phyloP scores from a whole-genome alignment of 2,113 vertebrate genomes.

The Rhinoderma darwinii region DNA sequence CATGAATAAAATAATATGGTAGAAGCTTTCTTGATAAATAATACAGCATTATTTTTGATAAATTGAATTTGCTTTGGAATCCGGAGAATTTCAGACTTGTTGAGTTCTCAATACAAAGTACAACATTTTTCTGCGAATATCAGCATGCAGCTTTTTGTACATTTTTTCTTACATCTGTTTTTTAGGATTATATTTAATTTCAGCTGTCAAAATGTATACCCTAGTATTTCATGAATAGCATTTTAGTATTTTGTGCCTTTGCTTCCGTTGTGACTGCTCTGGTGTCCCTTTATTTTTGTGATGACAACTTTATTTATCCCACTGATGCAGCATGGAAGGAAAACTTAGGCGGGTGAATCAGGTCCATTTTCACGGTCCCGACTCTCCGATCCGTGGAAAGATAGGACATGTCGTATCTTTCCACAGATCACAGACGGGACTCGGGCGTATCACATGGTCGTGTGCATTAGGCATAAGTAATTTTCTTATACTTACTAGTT shows the following conservation, averaged over 20 bases:
- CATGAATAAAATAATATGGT: neutral
- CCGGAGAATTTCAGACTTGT: neutral
- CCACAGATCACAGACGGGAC: no score
- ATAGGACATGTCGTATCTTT: no score
- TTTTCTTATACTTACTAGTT: neutral
- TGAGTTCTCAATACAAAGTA: neutral
- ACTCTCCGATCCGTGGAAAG: no score
- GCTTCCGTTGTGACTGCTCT: constrained; percentile 64
- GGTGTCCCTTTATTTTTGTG: constrained; percentile 62
- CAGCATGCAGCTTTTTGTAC: neutral
- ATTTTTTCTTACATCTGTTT: constrained; percentile 16
- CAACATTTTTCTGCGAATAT: neutral
- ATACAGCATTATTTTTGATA: neutral
- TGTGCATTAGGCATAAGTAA: no score
- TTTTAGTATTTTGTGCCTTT: constrained; percentile 52
- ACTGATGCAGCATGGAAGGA: constrained; percentile 68
- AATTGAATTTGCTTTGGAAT: constrained; percentile 30
- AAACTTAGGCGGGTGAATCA: no score
- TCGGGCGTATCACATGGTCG: no score
- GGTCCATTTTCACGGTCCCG: no score
- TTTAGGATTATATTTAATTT: constrained; percentile 57
- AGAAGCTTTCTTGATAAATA: neutral
- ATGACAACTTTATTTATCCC: constrained; percentile 64
- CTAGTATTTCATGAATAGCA: constrained; percentile 56
- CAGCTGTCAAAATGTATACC: constrained; percentile 57